Evolutionary conservation across 2,797 vertebrate species (phyloP), one percentile per base, ranked within the genome.

Genomic region (Chiroxiphia lanceolata): DNA sequence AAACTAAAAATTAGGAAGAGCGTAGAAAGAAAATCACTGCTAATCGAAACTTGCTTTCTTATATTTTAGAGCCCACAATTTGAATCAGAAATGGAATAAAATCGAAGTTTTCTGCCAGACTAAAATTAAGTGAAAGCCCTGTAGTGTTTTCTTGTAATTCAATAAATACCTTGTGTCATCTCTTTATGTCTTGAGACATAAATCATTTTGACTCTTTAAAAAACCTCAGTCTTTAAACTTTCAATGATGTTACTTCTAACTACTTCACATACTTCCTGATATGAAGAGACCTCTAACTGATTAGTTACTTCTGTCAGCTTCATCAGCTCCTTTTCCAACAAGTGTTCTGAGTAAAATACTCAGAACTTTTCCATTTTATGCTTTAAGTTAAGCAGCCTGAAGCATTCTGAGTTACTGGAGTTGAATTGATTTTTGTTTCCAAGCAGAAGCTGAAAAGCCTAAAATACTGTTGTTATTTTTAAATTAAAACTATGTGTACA

Each of bases 51-150:
- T 25, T 45, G 6, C 2, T 89, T 90, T 15, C 47, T 56, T 57
- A 44, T 63, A 93, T 89, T 95, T 91, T 38, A 68, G 23, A 76
- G 33, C 40, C 11, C 8, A 67, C 3, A 38, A 45, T 91, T 80
- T 5, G 5, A 84, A 82, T 72, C 7, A 57, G 31, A 93, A 92
- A 69, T 29, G 68, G 50, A 84, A 88, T 11, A 84, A 81, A 23
- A 75, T 75, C 67, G 79, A 90, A 57, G 12, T 57, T 36, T 87
- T 95, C 53, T 74, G 6, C 12, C 63, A 94, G 61, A 59, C 18
- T 87, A 92, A 92, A 96, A 87, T 50, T 4, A 91, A 91, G 85
- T 72, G 74, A 78, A 83, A 94, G n/a, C 9, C 19, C 26, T 45
- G 4, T 59, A 67, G 8, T 40, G 5, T 87, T 92, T 83, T 77